Conservation (phyloP, 2,888 invertebrate species). For the Drosophila cognata region DNA sequence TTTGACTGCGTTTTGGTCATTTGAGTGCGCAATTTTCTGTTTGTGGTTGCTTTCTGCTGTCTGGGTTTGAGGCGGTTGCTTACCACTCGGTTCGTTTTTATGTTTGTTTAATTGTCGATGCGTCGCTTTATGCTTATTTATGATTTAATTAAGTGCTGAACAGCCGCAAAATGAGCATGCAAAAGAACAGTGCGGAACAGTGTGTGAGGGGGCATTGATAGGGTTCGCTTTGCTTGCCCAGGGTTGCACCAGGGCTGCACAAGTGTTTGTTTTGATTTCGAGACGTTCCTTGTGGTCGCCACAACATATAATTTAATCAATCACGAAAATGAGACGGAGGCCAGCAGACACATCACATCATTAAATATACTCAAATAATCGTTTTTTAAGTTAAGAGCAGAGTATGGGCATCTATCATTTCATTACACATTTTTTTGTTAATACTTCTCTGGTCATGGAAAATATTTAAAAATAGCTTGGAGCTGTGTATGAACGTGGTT, state of each 20-base stretch:
- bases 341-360: not conserved
- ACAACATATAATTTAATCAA: conserved; percentile 35
- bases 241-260: conserved; percentile 25
- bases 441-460: not conserved
- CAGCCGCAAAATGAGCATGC: conserved; percentile 64
- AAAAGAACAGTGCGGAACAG: conserved; percentile 5
- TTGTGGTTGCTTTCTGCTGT: conserved; percentile 40
- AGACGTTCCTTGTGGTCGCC: conserved; percentile 55
- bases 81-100: conserved; percentile 66
- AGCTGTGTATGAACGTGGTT: not conserved
- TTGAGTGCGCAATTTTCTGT: conserved; percentile 74
- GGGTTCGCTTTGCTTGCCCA: conserved; percentile 14
- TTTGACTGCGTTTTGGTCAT: conserved; percentile 74
- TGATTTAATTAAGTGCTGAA: conserved; percentile 78
- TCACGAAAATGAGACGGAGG: not conserved
- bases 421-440: not conserved
- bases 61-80: conserved; percentile 44
- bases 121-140: conserved; percentile 79
- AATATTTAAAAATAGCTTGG: not conserved
- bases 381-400: not conserved
- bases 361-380: not conserved
- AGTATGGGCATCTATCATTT: not conserved
- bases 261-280: conserved; percentile 73
- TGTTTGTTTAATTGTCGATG: conserved; percentile 80
- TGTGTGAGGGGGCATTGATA: not conserved